A percentile compares a stretch with the other conserved stretches of the same genome.
These are phyloP conservation scores for Sebastes elongatus DNA, from an alignment of 2,797 vertebrate genomes.

Conservation along the genomic window DNA sequence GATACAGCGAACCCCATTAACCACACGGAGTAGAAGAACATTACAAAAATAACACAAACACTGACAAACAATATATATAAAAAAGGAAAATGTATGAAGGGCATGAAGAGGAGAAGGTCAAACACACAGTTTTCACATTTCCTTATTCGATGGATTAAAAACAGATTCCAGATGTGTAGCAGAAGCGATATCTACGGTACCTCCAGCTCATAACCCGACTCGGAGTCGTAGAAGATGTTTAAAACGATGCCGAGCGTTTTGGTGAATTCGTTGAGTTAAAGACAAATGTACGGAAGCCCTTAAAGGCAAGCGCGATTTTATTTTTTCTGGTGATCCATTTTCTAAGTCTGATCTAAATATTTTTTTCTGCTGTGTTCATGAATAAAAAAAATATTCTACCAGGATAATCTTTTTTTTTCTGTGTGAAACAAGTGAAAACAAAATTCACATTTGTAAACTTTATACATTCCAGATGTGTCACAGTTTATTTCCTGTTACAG, in stretches of 20 bases:
- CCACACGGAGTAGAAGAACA: constrained; percentile 14
- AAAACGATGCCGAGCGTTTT: constrained; percentile 9
- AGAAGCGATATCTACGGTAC: neutral
- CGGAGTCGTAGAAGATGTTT: neutral
- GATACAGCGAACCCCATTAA: constrained; percentile 29
- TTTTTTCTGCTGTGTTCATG: no score
- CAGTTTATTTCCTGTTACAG: no score
- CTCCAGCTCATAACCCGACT: neutral
- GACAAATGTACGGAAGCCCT: neutral
- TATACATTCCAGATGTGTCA: no score
- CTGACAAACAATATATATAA: constrained; percentile 26
- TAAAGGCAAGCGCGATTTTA: no score
- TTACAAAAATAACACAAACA: constrained; percentile 1
- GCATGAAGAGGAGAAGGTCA: neutral
- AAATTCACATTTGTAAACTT: no score
- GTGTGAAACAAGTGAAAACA: no score
- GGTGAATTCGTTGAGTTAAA: neutral
- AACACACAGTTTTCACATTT: constrained; percentile 36
- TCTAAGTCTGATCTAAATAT: no score
- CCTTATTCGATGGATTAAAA: constrained; percentile 15
- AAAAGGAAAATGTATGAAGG: constrained; percentile 2
- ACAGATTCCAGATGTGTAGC: constrained; percentile 63
- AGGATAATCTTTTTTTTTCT: no score
- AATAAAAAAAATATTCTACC: no score
- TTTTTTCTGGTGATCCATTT: no score